Percentiles rank a stretch among this genome's conserved stretches.
These are phyloP conservation scores for Zelleria hepariella DNA, from an alignment of 2,888 invertebrate genomes.

Conservation along the genomic window DNA sequence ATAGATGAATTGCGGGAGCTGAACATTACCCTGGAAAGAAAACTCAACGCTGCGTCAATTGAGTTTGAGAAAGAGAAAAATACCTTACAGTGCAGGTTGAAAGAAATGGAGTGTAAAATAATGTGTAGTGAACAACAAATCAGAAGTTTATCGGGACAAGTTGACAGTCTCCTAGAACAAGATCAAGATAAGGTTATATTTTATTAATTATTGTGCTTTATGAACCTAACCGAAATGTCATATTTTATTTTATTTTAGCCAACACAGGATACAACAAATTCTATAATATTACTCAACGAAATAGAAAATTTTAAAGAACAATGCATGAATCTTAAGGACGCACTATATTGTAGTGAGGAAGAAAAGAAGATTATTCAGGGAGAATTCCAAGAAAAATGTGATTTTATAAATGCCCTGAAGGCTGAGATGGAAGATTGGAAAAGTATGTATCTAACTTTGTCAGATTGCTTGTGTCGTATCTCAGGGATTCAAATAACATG, in stretches of 20 bases:
- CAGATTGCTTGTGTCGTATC: too few relatives aligned
- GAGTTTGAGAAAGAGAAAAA: slow-evolving; percentile 63
- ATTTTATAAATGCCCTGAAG: slow-evolving; percentile 40
- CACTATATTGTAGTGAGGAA: slow-evolving; percentile 41
- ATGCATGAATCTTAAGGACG: slow-evolving; percentile 41
- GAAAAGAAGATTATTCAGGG: slow-evolving; percentile 46
- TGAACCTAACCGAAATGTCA: not conserved
- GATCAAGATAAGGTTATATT: slow-evolving; percentile 35
- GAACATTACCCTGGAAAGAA: slow-evolving; percentile 44
- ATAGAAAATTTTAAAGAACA: slow-evolving; percentile 48
- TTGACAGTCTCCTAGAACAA: slow-evolving; percentile 59
- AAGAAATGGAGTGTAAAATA: slow-evolving; percentile 66
- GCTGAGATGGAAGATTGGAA: slow-evolving; percentile 51
- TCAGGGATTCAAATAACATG: not conserved
- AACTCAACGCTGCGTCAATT: slow-evolving; percentile 38
- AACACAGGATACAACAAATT: slow-evolving; percentile 23
- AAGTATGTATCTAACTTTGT: slow-evolving; percentile 40
- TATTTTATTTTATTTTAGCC: slow-evolving; percentile 11
- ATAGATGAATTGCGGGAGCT: slow-evolving; percentile 43
- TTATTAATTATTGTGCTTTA: slow-evolving; percentile 1
- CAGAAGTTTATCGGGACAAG: slow-evolving; percentile 62
- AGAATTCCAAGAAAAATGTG: slow-evolving; percentile 40
- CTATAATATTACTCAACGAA: slow-evolving; percentile 40
- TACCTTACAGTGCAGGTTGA: slow-evolving; percentile 54
- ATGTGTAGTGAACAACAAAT: slow-evolving; percentile 73